These are phyloP conservation scores for Cosmia trapezina DNA, from an alignment of 2,888 invertebrate species.

Conservation along the genomic window DNA sequence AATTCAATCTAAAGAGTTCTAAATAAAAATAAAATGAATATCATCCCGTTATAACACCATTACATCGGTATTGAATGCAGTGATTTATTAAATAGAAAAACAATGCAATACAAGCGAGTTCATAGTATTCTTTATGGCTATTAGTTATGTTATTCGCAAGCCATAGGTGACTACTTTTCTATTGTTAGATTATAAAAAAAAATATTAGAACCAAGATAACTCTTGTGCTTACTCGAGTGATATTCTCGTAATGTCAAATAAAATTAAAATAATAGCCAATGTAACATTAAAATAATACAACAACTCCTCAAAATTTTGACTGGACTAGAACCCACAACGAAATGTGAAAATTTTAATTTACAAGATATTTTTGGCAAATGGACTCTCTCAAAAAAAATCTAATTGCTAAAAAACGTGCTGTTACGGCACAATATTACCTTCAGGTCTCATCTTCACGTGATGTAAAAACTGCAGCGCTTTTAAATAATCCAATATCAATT, in stretches of 20 bases:
- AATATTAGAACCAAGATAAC: constrained; percentile 84
- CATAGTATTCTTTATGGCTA: constrained; percentile 87
- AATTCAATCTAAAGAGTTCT: constrained; percentile 47
- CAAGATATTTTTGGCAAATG: constrained; percentile 77
- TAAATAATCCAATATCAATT: constrained; percentile 49
- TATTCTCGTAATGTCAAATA: constrained; percentile 76
- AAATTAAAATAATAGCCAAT: constrained; percentile 78
- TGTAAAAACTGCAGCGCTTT: constrained; percentile 61
- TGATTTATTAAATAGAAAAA: constrained; percentile 80
- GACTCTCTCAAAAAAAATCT: constrained; percentile 61
- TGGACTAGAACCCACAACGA: constrained; percentile 89
- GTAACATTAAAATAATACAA: constrained; percentile 79
- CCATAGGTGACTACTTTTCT: constrained; percentile 86
- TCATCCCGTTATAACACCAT: constrained; percentile 62
- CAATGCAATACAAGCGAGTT: constrained; percentile 89
- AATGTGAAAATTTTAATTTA: constrained; percentile 77
- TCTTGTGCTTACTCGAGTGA: constrained; percentile 78
- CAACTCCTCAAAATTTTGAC: constrained; percentile 82
- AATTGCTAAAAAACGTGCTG: constrained; percentile 57
- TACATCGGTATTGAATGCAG: constrained; percentile 63
- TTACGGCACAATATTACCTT: constrained; percentile 46
- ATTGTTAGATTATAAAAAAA: constrained; percentile 88
- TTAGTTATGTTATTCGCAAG: constrained; percentile 90
- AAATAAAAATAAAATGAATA: constrained; percentile 58
- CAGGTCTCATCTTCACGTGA: constrained; percentile 51